Base-by-base conservation (phyloP, 2,888 invertebrate species). In the Ophion slaviceki region DNA sequence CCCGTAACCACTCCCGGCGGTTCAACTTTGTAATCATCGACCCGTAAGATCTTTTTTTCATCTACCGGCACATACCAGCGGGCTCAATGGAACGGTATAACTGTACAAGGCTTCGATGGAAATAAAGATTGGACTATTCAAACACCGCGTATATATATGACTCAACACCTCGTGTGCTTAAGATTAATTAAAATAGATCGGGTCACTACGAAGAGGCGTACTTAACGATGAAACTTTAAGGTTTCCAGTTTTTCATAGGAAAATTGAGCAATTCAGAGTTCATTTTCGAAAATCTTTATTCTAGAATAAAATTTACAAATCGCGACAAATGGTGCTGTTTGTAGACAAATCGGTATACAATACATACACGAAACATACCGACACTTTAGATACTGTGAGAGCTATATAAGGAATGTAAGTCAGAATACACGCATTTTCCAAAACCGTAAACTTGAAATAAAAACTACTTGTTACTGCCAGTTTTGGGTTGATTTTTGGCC, bases 31-130 rank as follows among this genome's bases (percentile, higher is more conserved):
- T 81, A 84, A 86, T 86, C 81, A 70, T 28, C 75, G 86, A 76
- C 66, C 83, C 81, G 80, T 78, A 67, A 47, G 64, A 79, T 45
- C 8, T 28, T 32, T 62, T 70, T 57, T 77, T 67, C 28, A 24
- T 40, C 76, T 68, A 57, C 64, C 45, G 40, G 71, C 77, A 77
- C 76, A 80, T 77, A 80, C 80, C 72, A n/a, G 67, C 72, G 32
- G 75, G 81, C 68, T 75, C 62, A 74, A 36, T 67, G 78, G 66
- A 71, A 83, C 64, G 72, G 61, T 77, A 80, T 83, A 86, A 86
- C 86, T 83, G 83, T 86, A 86, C 80, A 68, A n/a, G 67, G 47
- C 36, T 77, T 83, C 80, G 80, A 83, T 86, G 77, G 68, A 86
- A 86, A 68, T 70, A 32, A 70, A 80, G 80, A 83, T 86, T 68